Evolutionary conservation across 2,888 invertebrate genomes (phyloP), one percentile per base, ranked within the genome.

Genomic region (Pyralis farinalis): DNA sequence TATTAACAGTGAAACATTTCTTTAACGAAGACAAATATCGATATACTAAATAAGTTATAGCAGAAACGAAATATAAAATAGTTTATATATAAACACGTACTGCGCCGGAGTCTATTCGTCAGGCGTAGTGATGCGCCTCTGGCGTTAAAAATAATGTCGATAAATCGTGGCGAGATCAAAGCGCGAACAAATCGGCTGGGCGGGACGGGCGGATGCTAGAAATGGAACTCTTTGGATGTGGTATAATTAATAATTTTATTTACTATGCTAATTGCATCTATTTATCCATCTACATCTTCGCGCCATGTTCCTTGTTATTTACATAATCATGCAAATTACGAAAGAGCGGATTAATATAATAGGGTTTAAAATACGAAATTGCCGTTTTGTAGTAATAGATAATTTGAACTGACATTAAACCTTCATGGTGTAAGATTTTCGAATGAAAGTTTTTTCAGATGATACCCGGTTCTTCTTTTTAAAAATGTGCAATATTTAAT

Each of bases 121-220:
- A 74, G 58, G 63, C 50, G 58, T 77, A 83, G 86, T 82, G 84
- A 85, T 82, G 84, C 81, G 60, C 79, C 73, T 71, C 61, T 63
- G 69, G 71, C 78, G 86, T 86, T 88, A 86, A 88, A 88, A 87
- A 88, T 87, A 87, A 85, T 88, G 80, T 78, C 86, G 81, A 87
- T 87, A 88, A 87, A 87, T 88, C 86, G 71, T 71, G 76, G 58
- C 65, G 73, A 84, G 87, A 87, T 88, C 86, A 87, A 86, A 85
- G 86, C 81, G 81, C 68, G 81, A 82, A 84, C 86, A 85, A 83
- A 87, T 86, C 86, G 82, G 69, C 63, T 71, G 74, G 73, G 75
- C 65, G 71, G 61, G 65, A 56, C 57, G 31, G 22, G 25, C 4
- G 7, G 61, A 63, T 22, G 11, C 39, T 7, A 8, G 54, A 71